phyloP scores from a whole-genome alignment of 1,140 invertebrate species.

The Hycleus phaleratus region DNA sequence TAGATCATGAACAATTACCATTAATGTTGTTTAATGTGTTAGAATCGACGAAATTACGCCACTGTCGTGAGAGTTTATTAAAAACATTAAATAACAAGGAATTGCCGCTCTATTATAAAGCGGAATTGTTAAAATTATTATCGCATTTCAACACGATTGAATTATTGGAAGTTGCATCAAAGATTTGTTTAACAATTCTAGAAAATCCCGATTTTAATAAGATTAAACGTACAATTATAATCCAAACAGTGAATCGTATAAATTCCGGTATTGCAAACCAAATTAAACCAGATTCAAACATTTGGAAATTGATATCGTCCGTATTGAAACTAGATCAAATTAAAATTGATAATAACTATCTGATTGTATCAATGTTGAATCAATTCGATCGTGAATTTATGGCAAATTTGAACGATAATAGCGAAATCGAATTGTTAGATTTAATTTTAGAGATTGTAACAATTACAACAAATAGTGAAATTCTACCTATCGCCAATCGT shows the following conservation, averaged over 20 bases:
- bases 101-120: slow-evolving; percentile 42
- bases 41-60: slow-evolving; percentile 38
- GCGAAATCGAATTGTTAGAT: slow-evolving; percentile 37
- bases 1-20: slow-evolving; percentile 55
- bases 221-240: slow-evolving; percentile 43
- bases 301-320: slow-evolving; percentile 42
- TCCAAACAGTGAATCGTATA: slow-evolving; percentile 37
- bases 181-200: slow-evolving; percentile 39
- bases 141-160: slow-evolving; percentile 47
- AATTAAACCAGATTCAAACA: slow-evolving; percentile 28
- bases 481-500: slow-evolving; percentile 52
- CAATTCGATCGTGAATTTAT: slow-evolving; percentile 53
- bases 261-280: slow-evolving; percentile 15
- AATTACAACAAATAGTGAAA: slow-evolving; percentile 32
- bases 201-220: slow-evolving; percentile 40
- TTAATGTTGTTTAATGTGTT: slow-evolving; percentile 45
- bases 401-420: slow-evolving; percentile 32
- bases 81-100: slow-evolving; percentile 28
- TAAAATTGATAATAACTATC: slow-evolving; percentile 2
- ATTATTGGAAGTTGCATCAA: slow-evolving; percentile 39
- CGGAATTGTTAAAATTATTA: slow-evolving; percentile 44
- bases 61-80: slow-evolving; percentile 38
- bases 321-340: slow-evolving; percentile 12
- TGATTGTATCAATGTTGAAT: slow-evolving; percentile 43
- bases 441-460: slow-evolving; percentile 37